These are phyloP conservation scores for Campoletis raptor DNA, from an alignment of 2,888 invertebrate genomes.

Conservation along the genomic window DNA sequence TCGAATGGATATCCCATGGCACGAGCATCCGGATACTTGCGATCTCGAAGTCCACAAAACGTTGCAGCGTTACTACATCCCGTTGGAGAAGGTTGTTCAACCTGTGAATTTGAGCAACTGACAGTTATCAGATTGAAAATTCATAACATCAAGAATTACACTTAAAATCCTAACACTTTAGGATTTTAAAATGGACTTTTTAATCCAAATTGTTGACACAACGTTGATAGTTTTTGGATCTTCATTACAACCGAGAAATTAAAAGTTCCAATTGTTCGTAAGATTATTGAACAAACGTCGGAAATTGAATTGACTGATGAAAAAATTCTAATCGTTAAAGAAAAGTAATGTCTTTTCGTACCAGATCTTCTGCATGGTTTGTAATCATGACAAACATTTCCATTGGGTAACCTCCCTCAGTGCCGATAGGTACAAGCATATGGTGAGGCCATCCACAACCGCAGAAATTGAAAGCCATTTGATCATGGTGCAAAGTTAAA, in stretches of 20 bases:
- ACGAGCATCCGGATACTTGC: conserved; percentile 92
- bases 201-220: neutral
- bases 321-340: neutral
- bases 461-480: conserved; percentile 91
- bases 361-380: conserved; percentile 89
- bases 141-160: neutral
- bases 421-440: conserved; percentile 92
- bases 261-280: neutral
- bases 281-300: neutral
- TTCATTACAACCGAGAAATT: neutral
- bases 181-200: neutral
- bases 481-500: conserved; percentile 87
- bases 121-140: neutral
- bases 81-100: conserved; percentile 72
- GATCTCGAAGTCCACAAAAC: conserved; percentile 92
- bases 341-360: conserved; percentile 78
- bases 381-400: conserved; percentile 93
- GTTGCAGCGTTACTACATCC: conserved; percentile 91
- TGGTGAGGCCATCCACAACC: conserved; percentile 96
- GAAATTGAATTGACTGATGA: no score
- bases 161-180: neutral
- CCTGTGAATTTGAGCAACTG: conserved; percentile 67
- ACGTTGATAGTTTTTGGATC: neutral
- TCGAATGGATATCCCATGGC: conserved; percentile 95
- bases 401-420: conserved; percentile 88